Evolutionary conservation across 1,140 invertebrate species (phyloP).

Genomic region (Hermetia illucens): DNA sequence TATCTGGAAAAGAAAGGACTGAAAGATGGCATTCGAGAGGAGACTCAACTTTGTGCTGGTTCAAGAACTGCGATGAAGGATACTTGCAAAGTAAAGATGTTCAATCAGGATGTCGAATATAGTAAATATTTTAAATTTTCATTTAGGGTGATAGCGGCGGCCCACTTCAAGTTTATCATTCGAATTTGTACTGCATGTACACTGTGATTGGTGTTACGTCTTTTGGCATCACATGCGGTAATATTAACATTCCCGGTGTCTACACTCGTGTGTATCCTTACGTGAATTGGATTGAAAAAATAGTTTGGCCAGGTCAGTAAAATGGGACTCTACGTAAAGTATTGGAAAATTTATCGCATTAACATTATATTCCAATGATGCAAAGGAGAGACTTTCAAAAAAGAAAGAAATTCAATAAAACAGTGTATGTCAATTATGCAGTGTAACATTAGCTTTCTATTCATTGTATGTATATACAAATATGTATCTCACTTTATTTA

Average conservation of each 20-base stretch:
- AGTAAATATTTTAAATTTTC: neutral
- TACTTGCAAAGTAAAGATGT: constrained; percentile 29
- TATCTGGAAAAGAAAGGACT: constrained; percentile 27
- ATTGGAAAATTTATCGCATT: too few species aligned
- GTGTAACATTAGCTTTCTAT: too few species aligned
- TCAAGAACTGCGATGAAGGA: constrained; percentile 29
- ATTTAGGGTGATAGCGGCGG: constrained; percentile 22
- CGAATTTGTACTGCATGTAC: constrained; percentile 20
- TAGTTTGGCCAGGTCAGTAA: too few species aligned
- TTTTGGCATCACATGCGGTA: constrained; percentile 17
- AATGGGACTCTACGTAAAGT: too few species aligned
- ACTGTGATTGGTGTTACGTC: constrained; percentile 22
- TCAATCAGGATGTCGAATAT: too few species aligned
- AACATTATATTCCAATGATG: too few species aligned
- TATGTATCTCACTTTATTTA: too few species aligned
- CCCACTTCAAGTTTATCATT: constrained; percentile 18
- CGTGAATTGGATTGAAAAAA: constrained; percentile 20
- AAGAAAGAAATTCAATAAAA: too few species aligned
- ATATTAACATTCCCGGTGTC: constrained; percentile 16
- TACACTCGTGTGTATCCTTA: constrained; percentile 22
- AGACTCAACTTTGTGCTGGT: constrained; percentile 53
- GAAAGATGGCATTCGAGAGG: constrained; percentile 30
- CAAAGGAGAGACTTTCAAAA: too few species aligned
- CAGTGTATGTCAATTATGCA: too few species aligned
- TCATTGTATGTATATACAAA: too few species aligned